Conservation (phyloP, 2,113 vertebrate genomes). For the Odocoileus virginianus region DNA sequence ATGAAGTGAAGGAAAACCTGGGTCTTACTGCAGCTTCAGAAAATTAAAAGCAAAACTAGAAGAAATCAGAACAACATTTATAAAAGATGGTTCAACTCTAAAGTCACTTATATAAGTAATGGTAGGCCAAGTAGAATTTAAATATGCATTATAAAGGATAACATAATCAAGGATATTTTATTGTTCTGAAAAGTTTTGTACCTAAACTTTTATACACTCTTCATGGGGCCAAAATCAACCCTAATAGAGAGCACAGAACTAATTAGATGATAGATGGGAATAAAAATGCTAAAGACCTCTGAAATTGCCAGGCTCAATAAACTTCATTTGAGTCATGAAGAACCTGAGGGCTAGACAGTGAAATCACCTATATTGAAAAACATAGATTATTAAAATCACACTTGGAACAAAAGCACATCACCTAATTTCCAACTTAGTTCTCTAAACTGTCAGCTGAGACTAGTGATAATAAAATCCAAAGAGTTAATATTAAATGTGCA, state of each 20-base stretch:
- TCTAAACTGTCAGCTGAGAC: background rate
- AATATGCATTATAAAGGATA: background rate
- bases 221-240: background rate
- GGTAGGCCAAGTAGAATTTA: background rate
- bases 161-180: background rate
- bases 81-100: background rate
- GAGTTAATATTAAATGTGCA: background rate
- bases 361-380: background rate
- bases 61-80: background rate
- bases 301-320: background rate
- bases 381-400: background rate
- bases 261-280: background rate
- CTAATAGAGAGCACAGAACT: background rate
- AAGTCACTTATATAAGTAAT: background rate
- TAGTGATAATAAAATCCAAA: background rate
- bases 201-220: background rate
- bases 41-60: background rate
- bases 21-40: background rate
- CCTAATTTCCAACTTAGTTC: background rate
- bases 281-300: background rate
- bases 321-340: background rate
- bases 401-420: background rate
- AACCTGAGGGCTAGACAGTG: background rate
- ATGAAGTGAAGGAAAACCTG: background rate
- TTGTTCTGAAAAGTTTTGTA: background rate